These are phyloP conservation scores for Molanna angustata DNA, from an alignment of 2,888 invertebrate genomes.

Conservation along the genomic window DNA sequence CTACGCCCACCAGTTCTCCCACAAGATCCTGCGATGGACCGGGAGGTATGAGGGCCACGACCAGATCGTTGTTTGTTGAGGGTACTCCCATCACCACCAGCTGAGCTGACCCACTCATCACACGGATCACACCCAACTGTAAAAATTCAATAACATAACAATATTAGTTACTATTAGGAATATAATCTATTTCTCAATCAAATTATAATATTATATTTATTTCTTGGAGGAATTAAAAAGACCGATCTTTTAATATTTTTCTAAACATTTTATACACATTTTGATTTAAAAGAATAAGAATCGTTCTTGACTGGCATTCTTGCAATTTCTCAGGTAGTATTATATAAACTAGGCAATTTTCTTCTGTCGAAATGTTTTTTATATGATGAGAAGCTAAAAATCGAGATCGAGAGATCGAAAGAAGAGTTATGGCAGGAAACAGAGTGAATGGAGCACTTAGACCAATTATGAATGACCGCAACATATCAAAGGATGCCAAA, in stretches of 20 bases:
- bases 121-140: slow-evolving; percentile 78
- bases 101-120: slow-evolving; percentile 85
- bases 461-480: too few species aligned
- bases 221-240: not conserved
- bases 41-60: slow-evolving; percentile 66
- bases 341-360: too few species aligned
- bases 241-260: not conserved
- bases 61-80: slow-evolving; percentile 81
- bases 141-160: slow-evolving; percentile 19
- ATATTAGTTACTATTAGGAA: not conserved
- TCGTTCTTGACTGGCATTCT: too few species aligned
- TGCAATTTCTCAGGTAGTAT: too few species aligned
- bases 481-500: too few species aligned
- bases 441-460: too few species aligned
- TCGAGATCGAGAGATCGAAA: too few species aligned
- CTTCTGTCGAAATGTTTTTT: too few species aligned
- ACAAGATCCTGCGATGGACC: slow-evolving; percentile 64
- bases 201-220: too few species aligned
- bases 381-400: too few species aligned
- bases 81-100: slow-evolving; percentile 83
- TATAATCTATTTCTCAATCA: not conserved
- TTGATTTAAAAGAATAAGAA: not conserved
- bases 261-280: not conserved
- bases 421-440: too few species aligned
- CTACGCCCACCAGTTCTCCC: slow-evolving; percentile 82